These are phyloP conservation scores for Numenius arquata DNA, from an alignment of 2,113 vertebrate genomes.

Conservation along the genomic window DNA sequence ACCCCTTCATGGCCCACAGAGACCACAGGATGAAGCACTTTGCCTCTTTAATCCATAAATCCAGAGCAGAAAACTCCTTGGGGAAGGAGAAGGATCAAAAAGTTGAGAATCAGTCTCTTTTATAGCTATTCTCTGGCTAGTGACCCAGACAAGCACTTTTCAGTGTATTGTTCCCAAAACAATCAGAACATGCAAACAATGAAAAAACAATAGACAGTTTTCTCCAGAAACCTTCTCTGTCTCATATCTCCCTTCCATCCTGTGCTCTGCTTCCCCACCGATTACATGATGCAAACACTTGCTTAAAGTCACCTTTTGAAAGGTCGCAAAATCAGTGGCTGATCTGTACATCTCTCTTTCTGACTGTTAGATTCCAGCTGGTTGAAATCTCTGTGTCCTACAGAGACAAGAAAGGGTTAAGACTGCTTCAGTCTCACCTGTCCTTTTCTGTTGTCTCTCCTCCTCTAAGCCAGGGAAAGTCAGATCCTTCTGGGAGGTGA, in stretches of 20 bases:
- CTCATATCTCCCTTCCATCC: not conserved
- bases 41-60: not conserved
- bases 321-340: not conserved
- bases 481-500: not conserved
- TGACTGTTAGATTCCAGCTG: not conserved
- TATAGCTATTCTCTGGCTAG: not conserved
- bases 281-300: not conserved
- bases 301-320: not conserved
- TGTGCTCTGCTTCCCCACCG: accelerated
- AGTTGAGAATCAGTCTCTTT: not conserved
- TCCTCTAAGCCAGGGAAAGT: not conserved
- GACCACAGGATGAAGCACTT: not conserved
- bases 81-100: not conserved
- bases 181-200: not conserved
- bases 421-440: not conserved
- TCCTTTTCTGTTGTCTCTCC: not conserved
- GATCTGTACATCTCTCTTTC: not conserved
- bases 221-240: not conserved
- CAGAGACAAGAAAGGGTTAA: not conserved
- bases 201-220: not conserved
- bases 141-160: not conserved
- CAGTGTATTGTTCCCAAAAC: not conserved
- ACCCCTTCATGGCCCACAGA: not conserved
- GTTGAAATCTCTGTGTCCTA: not conserved
- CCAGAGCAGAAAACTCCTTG: not conserved